Conservation (phyloP, 2,888 invertebrate genomes). For the Aspidapion aeneum region DNA sequence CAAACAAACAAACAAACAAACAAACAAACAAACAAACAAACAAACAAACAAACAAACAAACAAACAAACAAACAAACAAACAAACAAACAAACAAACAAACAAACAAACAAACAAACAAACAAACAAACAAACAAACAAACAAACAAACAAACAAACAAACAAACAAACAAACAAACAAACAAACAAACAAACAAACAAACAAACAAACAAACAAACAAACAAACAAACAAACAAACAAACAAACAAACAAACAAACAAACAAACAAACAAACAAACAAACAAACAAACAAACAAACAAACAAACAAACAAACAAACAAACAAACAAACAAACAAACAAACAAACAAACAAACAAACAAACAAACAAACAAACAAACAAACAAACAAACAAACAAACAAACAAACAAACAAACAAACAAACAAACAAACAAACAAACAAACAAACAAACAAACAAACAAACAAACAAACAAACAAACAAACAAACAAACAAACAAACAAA, state of each 20-base stretch:
- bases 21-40: slow-evolving; percentile 6
- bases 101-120: slow-evolving; percentile 6
- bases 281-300: slow-evolving; percentile 9
- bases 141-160: slow-evolving; percentile 6
- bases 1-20: slow-evolving; percentile 6
- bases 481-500: too few relatives aligned
- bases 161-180: slow-evolving; percentile 6
- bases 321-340: too few relatives aligned
- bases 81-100: slow-evolving; percentile 6
- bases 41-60: slow-evolving; percentile 6
- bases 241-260: slow-evolving; percentile 3
- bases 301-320: too few relatives aligned
- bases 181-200: slow-evolving; percentile 4
- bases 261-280: slow-evolving; percentile 4
- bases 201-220: slow-evolving; percentile 1
- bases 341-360: too few relatives aligned
- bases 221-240: slow-evolving; percentile 4
- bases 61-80: slow-evolving; percentile 6
- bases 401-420: too few relatives aligned
- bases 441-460: too few relatives aligned
- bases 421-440: too few relatives aligned
- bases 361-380: too few relatives aligned
- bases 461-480: too few relatives aligned
- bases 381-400: too few relatives aligned
- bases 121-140: slow-evolving; percentile 6